A percentile compares a stretch with the other conserved stretches of the same genome.
Evolutionary conservation across 2,888 invertebrate genomes (phyloP).

Genomic region (Amphipoea oculea): DNA sequence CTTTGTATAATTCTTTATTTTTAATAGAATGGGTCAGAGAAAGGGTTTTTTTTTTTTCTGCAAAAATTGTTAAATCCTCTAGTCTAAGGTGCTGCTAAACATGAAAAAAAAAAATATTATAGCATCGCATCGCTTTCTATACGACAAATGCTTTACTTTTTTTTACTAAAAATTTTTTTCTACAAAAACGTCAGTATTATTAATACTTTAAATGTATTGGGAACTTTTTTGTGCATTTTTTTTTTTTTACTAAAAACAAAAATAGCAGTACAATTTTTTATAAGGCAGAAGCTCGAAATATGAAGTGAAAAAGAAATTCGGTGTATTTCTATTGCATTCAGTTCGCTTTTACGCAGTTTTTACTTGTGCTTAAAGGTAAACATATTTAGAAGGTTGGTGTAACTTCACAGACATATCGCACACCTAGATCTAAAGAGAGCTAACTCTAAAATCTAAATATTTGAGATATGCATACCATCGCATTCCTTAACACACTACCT

Average conservation of each 20-base stretch:
- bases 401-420: too few species aligned
- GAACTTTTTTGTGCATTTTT: constrained; percentile 36
- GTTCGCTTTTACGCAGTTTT: neutral
- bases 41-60: neutral
- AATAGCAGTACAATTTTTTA: constrained; percentile 52
- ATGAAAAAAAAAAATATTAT: neutral
- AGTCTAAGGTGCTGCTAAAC: constrained; percentile 38
- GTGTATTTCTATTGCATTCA: constrained; percentile 38
- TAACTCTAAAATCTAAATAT: too few species aligned
- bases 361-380: neutral
- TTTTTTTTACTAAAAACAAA: constrained; percentile 18
- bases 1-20: neutral
- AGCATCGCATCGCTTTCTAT: constrained; percentile 40
- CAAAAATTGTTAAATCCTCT: constrained; percentile 23
- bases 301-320: constrained; percentile 10
- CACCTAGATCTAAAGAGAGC: too few species aligned
- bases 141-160: constrained; percentile 42
- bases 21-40: neutral
- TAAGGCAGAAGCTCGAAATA: constrained; percentile 10
- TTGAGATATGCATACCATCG: too few species aligned
- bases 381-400: neutral
- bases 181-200: constrained; percentile 62
- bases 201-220: constrained; percentile 60
- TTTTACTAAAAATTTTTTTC: constrained; percentile 25
- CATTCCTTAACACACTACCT: too few species aligned